phyloP scores from a whole-genome alignment of 1,140 invertebrate species.

The Pentalonia nigronervosa region DNA sequence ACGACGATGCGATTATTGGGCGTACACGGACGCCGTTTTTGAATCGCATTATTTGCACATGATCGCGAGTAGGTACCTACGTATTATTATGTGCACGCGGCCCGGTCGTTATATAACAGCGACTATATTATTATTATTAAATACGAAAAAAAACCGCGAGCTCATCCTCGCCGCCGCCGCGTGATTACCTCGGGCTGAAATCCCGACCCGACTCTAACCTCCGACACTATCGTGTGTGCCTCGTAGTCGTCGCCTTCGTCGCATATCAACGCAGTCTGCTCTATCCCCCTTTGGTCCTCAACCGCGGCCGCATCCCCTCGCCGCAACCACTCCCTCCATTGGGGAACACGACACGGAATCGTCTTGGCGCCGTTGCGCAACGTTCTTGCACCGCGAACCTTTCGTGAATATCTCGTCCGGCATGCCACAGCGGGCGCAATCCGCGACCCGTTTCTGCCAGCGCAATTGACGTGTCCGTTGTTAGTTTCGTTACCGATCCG shows the following conservation, averaged over 20 bases:
- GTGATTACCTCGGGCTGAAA: conserved; percentile 39
- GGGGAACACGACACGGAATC: background rate
- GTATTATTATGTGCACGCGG: background rate
- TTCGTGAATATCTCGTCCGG: background rate
- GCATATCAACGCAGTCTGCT: background rate
- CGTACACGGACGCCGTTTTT: background rate
- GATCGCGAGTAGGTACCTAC: background rate
- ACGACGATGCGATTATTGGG: background rate
- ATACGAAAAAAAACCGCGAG: conserved; percentile 15
- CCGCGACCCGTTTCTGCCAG: background rate
- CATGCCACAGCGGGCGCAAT: background rate
- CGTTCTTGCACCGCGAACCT: background rate
- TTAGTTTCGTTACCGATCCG: background rate
- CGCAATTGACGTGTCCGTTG: background rate
- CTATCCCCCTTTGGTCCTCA: background rate
- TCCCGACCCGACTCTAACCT: conserved; percentile 35
- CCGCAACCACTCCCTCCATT: no score
- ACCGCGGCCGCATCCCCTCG: no score
- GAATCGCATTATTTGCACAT: background rate
- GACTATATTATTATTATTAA: background rate
- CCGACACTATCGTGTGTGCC: background rate
- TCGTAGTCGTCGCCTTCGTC: background rate
- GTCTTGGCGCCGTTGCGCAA: background rate
- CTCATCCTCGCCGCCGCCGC: background rate
- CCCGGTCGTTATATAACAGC: background rate